Percentiles rank a stretch among this genome's conserved stretches.
These are phyloP conservation scores for Cossypha heuglini DNA, from an alignment of 2,797 vertebrate genomes.

Conservation along the genomic window DNA sequence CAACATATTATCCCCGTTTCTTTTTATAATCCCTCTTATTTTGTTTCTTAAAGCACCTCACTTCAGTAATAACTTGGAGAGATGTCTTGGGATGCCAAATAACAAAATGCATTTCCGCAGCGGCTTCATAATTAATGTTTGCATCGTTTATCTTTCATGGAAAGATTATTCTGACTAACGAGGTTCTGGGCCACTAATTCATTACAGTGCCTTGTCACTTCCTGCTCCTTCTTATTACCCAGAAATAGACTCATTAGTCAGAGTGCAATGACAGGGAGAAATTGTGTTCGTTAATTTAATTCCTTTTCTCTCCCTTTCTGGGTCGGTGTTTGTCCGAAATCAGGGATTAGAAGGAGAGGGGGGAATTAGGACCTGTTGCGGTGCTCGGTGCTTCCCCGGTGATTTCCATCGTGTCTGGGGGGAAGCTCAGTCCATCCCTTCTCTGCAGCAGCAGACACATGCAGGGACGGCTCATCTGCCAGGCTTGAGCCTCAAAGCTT, in stretches of 20 bases:
- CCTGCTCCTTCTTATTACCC: slow-evolving; percentile 83
- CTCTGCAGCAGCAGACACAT: rapidly evolving
- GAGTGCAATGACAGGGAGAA: slow-evolving; percentile 83
- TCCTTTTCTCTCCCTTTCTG: slow-evolving; percentile 68
- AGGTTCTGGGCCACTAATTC: slow-evolving; percentile 85
- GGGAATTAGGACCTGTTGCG: not conserved
- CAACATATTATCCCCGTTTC: not conserved
- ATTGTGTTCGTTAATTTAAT: slow-evolving; percentile 83
- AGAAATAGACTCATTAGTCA: slow-evolving; percentile 86
- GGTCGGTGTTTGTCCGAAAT: slow-evolving; percentile 65
- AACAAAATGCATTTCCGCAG: slow-evolving; percentile 73
- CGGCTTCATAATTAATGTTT: slow-evolving; percentile 81
- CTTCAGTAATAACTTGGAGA: slow-evolving; percentile 60
- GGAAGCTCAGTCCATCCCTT: not conserved
- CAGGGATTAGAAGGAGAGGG: slow-evolving; percentile 27
- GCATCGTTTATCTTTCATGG: slow-evolving; percentile 81
- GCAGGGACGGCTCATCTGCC: not conserved
- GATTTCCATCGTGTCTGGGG: not conserved
- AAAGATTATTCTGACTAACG: slow-evolving; percentile 85
- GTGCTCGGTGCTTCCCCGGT: not conserved
- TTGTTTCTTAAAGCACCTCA: slow-evolving; percentile 8
- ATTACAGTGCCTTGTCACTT: slow-evolving; percentile 82
- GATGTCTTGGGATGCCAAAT: slow-evolving; percentile 69
- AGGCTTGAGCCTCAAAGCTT: not conserved
- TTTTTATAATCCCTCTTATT: not conserved